Percentiles rank a stretch among this genome's conserved stretches.
Conservation (phyloP, 2,797 vertebrate species). For the Tangara arthus region DNA sequence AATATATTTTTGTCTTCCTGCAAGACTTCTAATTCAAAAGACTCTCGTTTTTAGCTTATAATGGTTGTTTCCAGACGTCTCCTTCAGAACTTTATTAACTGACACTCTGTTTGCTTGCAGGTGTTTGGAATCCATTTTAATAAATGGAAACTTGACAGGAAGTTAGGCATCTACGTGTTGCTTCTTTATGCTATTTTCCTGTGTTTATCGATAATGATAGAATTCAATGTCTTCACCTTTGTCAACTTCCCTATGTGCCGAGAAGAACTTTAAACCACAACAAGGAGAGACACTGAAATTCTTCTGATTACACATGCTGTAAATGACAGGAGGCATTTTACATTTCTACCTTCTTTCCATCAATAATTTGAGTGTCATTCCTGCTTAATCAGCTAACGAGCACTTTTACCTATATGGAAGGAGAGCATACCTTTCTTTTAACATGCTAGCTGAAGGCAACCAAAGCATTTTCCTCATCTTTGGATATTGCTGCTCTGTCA, state of each 20-base stretch:
- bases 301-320: conserved; percentile 16
- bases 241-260: conserved; percentile 98
- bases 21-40: background rate
- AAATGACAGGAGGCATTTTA: conserved; percentile 46
- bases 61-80: background rate
- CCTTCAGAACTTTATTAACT: background rate
- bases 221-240: conserved; percentile 98
- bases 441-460: conserved; percentile 40
- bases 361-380: conserved; percentile 43
- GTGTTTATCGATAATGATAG: conserved; percentile 95
- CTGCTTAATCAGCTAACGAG: conserved; percentile 53
- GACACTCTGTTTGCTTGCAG: conserved; percentile 72
- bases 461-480: conserved; percentile 45
- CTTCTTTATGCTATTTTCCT: conserved; percentile 90
- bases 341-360: conserved; percentile 33
- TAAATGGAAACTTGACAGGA: conserved; percentile 90
- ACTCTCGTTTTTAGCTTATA: background rate
- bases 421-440: conserved; percentile 35
- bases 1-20: background rate
- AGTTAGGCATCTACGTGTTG: conserved; percentile 89
- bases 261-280: conserved; percentile 77
- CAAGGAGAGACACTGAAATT: background rate
- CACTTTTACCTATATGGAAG: conserved; percentile 55
- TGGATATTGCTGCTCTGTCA: conserved; percentile 33
- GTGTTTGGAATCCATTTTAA: conserved; percentile 92